Base-by-base conservation (phyloP, 1,140 invertebrate species). In the Nymphalis io region DNA sequence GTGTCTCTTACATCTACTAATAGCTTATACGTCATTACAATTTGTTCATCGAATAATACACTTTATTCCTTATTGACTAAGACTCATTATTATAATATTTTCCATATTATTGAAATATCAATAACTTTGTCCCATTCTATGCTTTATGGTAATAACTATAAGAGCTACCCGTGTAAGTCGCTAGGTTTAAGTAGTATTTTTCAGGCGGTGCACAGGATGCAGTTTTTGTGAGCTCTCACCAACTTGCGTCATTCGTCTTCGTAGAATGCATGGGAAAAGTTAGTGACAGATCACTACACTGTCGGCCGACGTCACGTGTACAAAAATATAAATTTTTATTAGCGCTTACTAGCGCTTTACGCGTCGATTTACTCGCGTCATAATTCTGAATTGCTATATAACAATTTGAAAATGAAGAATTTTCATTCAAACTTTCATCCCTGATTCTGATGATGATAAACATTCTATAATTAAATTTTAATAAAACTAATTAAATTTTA, bases 171-270 rank as follows among this genome's bases (percentile, higher is more conserved):
- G 23, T 55, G 51, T 55, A 55, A 55, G 51, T 27, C 8, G 21
- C 23, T 55, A 21, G 48, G 48, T 46, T 51, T 51, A 55, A n/a
- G 13, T 15, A 60, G 20, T 27, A 65, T 72, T 70, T 70, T 70
- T 71, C 60, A 61, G 65, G 42, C 57, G 21, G 15, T 48, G 46
- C 42, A 42, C 51, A 55, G 51, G 51, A 65, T 76, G 82, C 79
- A 82, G 78, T 89, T 89, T 86, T 89, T 87, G 63, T 78, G 66
- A 70, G 72, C 68, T 69, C 68, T 72, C 72, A 46, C 65, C 68
- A 88, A 88, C 83, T 88, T 85, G 63, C 72, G 78, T 84, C 83
- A 85, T 89, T 84, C 78, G 83, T 88, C 85, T 89, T 85, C 74
- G 79, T 75, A 73, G 78, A 75, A 81, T 85, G 82, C 84, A 86